Conservation (phyloP, 2,797 vertebrate species). For the Parauchenoglanis punctatus region DNA sequence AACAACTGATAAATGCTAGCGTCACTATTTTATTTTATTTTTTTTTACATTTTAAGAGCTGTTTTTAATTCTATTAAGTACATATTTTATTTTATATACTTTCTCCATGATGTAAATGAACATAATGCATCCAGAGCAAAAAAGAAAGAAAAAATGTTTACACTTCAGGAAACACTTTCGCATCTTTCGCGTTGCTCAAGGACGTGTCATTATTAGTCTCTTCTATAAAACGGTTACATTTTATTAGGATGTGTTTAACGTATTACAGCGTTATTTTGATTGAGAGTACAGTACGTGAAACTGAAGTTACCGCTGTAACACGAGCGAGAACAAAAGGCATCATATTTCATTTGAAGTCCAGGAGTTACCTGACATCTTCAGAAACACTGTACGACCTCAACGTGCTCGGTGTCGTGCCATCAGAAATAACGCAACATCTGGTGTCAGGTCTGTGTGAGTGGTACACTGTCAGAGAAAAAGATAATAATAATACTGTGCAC, state of each 20-base stretch:
- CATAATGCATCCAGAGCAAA: conserved; percentile 59
- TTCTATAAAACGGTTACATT: conserved; percentile 18
- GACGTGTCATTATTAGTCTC: conserved; percentile 18
- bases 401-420: conserved; percentile 18
- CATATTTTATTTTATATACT: conserved; percentile 76
- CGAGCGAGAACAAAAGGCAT: conserved; percentile 25
- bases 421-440: not conserved
- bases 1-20: conserved; percentile 60
- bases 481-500: no score
- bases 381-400: conserved; percentile 26
- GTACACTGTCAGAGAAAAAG: not conserved
- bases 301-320: conserved; percentile 8
- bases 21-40: conserved; percentile 66
- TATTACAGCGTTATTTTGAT: conserved; percentile 13
- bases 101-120: conserved; percentile 68
- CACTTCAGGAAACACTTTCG: conserved; percentile 32
- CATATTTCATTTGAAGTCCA: conserved; percentile 15
- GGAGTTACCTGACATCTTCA: conserved; percentile 1
- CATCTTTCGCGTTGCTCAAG: conserved; percentile 26
- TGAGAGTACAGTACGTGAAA: conserved; percentile 1
- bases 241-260: conserved; percentile 23
- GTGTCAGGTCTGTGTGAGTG: not conserved
- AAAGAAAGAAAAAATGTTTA: conserved; percentile 15
- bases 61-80: conserved; percentile 68
- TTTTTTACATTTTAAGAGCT: conserved; percentile 72